phyloP scores from a whole-genome alignment of 35 echinoderm and acorn worm genomes.

The Holothuria glaberrima region DNA sequence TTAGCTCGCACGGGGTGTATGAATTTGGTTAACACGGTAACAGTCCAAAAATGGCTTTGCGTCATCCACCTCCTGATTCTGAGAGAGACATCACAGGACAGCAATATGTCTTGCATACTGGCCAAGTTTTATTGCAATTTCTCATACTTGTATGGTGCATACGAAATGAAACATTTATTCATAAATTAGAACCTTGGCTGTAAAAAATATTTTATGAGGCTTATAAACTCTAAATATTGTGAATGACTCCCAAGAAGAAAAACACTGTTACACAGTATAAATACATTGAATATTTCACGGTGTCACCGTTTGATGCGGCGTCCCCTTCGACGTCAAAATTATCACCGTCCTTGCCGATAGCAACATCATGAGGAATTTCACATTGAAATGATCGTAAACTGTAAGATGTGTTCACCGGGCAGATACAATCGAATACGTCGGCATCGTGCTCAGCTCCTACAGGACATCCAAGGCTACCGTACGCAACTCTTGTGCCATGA shows the following conservation, averaged over 20 bases:
- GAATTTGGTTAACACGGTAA: no score
- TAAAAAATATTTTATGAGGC: no score
- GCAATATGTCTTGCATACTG: no score
- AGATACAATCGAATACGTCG: slow-evolving; percentile 63
- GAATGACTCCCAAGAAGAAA: not conserved
- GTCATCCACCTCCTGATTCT: no score
- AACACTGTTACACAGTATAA: not conserved
- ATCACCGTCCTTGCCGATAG: not conserved
- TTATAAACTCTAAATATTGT: no score
- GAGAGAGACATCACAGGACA: no score
- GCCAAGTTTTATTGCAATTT: no score
- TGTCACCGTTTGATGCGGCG: not conserved
- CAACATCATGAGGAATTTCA: not conserved
- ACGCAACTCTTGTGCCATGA: slow-evolving; percentile 54
- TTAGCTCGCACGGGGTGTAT: no score
- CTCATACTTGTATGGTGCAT: no score
- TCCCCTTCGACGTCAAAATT: not conserved
- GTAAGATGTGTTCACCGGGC: slow-evolving; percentile 63
- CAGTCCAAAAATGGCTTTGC: no score
- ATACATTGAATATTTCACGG: slow-evolving; percentile 3
- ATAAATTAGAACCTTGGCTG: no score
- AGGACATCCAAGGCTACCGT: slow-evolving; percentile 66
- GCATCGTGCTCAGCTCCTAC: slow-evolving; percentile 45
- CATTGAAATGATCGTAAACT: slow-evolving; percentile 49
- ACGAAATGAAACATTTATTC: no score